A percentile compares a stretch with the other conserved stretches of the same genome.
These are phyloP conservation scores for Clarias macrocephalus DNA, from an alignment of 2,113 vertebrate species.

Conservation along the genomic window DNA sequence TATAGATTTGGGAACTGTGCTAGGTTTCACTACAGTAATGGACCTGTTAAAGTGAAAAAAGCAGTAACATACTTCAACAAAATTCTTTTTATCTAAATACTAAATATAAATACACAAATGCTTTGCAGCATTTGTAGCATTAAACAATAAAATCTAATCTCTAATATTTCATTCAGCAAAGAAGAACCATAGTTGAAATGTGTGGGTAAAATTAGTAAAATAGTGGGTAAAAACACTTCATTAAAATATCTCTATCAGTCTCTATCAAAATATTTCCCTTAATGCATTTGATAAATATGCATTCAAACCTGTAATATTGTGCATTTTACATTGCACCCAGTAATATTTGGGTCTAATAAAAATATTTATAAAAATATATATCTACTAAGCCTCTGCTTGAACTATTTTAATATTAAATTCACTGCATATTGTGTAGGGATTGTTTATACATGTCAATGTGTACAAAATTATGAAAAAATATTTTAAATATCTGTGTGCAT, in stretches of 20 bases:
- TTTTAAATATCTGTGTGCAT: conserved; percentile 26
- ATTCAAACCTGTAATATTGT: conserved; percentile 3
- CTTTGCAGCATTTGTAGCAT: not conserved
- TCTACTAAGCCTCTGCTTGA: not conserved
- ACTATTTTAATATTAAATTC: not conserved
- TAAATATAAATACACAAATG: not conserved
- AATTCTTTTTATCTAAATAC: not conserved
- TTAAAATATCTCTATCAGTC: not conserved
- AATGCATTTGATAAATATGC: not conserved
- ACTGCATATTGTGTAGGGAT: conserved; percentile 15
- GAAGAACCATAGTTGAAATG: not conserved
- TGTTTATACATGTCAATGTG: conserved; percentile 13
- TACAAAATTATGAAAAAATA: not conserved
- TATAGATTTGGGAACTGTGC: not conserved
- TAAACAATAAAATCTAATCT: not conserved
- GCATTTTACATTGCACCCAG: not conserved
- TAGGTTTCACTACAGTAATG: not conserved
- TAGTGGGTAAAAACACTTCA: not conserved
- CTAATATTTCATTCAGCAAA: not conserved
- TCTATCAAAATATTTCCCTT: not conserved
- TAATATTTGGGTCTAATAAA: not conserved
- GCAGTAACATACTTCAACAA: not conserved
- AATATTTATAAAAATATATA: conserved; percentile 21
- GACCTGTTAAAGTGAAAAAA: not conserved
- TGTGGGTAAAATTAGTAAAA: not conserved